Evolutionary conservation across 2,888 invertebrate species (phyloP).

Genomic region (Invenusta paracnida): DNA sequence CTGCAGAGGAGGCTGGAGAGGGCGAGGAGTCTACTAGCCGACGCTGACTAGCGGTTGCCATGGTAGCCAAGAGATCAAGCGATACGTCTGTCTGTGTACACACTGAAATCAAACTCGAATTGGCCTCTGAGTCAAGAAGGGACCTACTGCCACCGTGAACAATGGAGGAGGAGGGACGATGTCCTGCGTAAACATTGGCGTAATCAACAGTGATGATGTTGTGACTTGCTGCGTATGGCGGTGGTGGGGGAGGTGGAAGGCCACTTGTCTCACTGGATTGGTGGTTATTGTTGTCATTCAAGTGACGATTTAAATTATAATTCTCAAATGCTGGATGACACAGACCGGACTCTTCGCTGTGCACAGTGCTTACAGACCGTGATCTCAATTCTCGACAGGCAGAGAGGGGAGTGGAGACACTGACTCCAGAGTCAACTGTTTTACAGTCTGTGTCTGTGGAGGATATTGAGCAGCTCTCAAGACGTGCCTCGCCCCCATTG

Average conservation of each 20-base stretch:
- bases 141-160: neutral
- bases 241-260: constrained; percentile 8
- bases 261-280: neutral
- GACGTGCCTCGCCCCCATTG: neutral
- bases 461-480: neutral
- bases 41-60: neutral
- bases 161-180: neutral
- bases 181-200: constrained; percentile 1
- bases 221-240: constrained; percentile 7
- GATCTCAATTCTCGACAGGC: neutral
- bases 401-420: neutral
- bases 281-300: too few relatives aligned
- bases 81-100: neutral
- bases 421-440: constrained; percentile 14
- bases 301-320: too few relatives aligned
- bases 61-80: neutral
- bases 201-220: constrained; percentile 19
- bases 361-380: neutral
- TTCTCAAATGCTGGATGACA: neutral
- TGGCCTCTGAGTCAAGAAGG: neutral
- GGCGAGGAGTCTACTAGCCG: neutral
- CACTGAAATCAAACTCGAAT: neutral
- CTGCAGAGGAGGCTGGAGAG: neutral
- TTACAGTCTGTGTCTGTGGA: constrained; percentile 18
- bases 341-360: neutral